A percentile compares a stretch with the other conserved stretches of the same genome.
These are phyloP conservation scores for Dolichopus griseipennis DNA, from an alignment of 2,888 invertebrate genomes.

Conservation along the genomic window DNA sequence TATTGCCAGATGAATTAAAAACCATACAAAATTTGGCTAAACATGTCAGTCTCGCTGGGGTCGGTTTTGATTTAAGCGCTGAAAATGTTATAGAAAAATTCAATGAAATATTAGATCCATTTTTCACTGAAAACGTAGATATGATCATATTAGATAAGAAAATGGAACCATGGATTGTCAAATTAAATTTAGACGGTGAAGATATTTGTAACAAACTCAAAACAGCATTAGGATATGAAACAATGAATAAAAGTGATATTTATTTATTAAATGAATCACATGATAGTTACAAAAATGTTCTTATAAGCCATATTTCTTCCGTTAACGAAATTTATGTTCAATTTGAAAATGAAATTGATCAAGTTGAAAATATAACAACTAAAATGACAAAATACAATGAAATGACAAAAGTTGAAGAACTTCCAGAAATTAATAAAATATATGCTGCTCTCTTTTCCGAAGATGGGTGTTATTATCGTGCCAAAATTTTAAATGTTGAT, in stretches of 20 bases:
- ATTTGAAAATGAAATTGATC: slow-evolving; percentile 44
- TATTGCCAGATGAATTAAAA: slow-evolving; percentile 52
- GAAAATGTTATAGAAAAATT: slow-evolving; percentile 30
- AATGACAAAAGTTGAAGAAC: slow-evolving; percentile 27
- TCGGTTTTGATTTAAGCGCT: slow-evolving; percentile 43
- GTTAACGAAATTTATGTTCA: slow-evolving; percentile 65
- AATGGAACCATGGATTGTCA: slow-evolving; percentile 29
- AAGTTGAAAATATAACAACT: slow-evolving; percentile 36
- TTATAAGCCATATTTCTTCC: slow-evolving; percentile 57
- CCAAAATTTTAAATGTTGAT: slow-evolving; percentile 68
- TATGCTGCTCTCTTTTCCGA: slow-evolving; percentile 72
- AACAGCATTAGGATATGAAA: slow-evolving; percentile 27
- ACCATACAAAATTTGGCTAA: slow-evolving; percentile 50
- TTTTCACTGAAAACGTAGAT: slow-evolving; percentile 32
- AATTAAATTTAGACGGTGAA: slow-evolving; percentile 28
- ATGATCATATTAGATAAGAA: slow-evolving; percentile 29
- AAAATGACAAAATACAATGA: slow-evolving; percentile 32
- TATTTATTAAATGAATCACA: slow-evolving; percentile 18
- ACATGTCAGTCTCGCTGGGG: slow-evolving; percentile 52
- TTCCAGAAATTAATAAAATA: slow-evolving; percentile 45
- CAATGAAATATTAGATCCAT: slow-evolving; percentile 22
- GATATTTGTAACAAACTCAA: slow-evolving; percentile 33
- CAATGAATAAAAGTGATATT: slow-evolving; percentile 11
- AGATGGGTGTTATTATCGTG: slow-evolving; percentile 84
- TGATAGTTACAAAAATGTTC: slow-evolving; percentile 44